Percentiles rank a stretch among this genome's conserved stretches.
Conservation (phyloP, 2,797 vertebrate species). For the Thamnophis elegans region DNA sequence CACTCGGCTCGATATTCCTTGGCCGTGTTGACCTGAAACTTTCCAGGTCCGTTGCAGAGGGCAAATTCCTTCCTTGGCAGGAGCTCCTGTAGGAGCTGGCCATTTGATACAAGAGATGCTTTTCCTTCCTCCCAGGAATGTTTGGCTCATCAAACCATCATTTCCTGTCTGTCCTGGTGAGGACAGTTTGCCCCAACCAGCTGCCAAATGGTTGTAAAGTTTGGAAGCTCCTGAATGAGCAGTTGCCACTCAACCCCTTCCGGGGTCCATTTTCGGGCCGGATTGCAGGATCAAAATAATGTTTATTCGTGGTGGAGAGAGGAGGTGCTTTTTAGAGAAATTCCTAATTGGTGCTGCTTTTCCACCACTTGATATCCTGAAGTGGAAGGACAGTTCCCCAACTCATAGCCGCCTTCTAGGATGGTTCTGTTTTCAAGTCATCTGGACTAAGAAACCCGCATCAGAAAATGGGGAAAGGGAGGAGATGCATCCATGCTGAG, state of each 20-base stretch:
- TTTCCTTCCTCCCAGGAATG: neutral
- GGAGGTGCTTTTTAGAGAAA: neutral
- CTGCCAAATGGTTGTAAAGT: neutral
- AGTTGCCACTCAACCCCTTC: neutral
- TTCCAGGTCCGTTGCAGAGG: slow-evolving; percentile 11
- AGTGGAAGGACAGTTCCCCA: neutral
- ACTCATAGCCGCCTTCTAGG: neutral
- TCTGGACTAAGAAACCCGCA: neutral
- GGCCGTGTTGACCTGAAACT: neutral
- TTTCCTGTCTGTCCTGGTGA: slow-evolving; percentile 21
- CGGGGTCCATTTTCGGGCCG: neutral
- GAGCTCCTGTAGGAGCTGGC: slow-evolving; percentile 1
- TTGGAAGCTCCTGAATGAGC: neutral
- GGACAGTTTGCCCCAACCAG: neutral
- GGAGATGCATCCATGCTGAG: neutral
- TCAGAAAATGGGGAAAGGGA: neutral
- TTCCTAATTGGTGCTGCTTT: neutral
- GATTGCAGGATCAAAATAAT: no score
- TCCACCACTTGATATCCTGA: neutral
- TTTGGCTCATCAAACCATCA: neutral
- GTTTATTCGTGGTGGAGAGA: neutral
- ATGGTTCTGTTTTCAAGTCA: neutral
- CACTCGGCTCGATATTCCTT: neutral
- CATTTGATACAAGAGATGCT: neutral
- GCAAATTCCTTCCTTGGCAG: slow-evolving; percentile 18